Conservation (phyloP, 2,113 vertebrate species). For the Lasiurus cinereus region DNA sequence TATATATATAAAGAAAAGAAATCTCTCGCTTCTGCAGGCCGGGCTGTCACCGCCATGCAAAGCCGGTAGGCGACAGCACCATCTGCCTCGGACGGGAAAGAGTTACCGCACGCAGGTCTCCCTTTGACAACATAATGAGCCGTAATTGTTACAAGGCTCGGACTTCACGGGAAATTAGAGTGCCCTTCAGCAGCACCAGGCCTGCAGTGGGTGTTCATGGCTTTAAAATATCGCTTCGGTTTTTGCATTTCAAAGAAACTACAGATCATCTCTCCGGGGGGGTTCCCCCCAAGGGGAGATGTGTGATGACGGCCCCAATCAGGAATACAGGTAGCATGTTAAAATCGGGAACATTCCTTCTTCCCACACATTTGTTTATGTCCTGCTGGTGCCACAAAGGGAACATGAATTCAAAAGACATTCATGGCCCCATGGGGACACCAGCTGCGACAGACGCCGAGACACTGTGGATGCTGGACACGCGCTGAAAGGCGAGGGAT, state of each 20-base stretch:
- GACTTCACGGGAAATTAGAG: conserved; percentile 79
- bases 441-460: conserved; percentile 61
- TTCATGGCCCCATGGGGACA: conserved; percentile 34
- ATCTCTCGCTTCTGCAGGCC: conserved; percentile 56
- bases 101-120: conserved; percentile 72
- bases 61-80: conserved; percentile 64
- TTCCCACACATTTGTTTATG: conserved; percentile 37
- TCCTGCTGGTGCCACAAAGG: conserved; percentile 64
- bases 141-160: conserved; percentile 79
- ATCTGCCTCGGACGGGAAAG: conserved; percentile 72
- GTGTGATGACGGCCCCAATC: not conserved
- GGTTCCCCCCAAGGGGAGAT: not conserved
- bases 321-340: not conserved
- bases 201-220: conserved; percentile 44
- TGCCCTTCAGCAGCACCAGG: conserved; percentile 68
- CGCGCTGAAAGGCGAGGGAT: conserved; percentile 42
- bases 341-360: conserved; percentile 55
- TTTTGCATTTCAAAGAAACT: conserved; percentile 47
- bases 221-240: conserved; percentile 71
- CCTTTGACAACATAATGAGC: conserved; percentile 80
- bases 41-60: conserved; percentile 73
- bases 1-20: not conserved
- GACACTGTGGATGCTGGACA: conserved; percentile 46
- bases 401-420: conserved; percentile 68
- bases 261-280: conserved; percentile 10